Conservation (phyloP, 2,797 vertebrate genomes). For the Sebastes baramenuke region DNA sequence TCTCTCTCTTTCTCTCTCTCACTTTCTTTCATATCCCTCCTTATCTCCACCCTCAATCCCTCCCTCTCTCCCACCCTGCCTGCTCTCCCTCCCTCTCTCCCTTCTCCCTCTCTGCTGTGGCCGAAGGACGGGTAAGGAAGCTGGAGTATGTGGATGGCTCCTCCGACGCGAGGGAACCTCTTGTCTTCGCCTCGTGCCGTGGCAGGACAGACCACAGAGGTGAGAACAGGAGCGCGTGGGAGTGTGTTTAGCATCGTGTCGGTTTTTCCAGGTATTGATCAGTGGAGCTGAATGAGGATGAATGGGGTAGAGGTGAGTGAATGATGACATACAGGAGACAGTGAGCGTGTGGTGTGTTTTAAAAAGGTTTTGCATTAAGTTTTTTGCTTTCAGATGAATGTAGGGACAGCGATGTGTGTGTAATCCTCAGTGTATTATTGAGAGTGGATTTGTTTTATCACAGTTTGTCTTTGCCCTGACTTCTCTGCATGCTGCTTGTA, state of each 20-base stretch:
- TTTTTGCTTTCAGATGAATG: constrained; percentile 22
- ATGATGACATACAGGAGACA: constrained; percentile 13
- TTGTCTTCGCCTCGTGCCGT: constrained; percentile 80
- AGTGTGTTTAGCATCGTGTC: constrained; percentile 37
- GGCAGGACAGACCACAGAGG: constrained; percentile 81
- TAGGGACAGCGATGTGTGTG: constrained; percentile 10
- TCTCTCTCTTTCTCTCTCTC: constrained; percentile 65
- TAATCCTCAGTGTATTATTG: constrained; percentile 4
- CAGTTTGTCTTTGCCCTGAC: constrained; percentile 24
- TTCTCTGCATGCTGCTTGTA: constrained; percentile 10
- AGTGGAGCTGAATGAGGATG: constrained; percentile 36
- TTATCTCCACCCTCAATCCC: constrained; percentile 67
- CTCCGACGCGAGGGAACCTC: constrained; percentile 84
- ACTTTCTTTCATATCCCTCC: constrained; percentile 72
- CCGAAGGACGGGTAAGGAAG: constrained; percentile 90
- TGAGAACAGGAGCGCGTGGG: constrained; percentile 75
- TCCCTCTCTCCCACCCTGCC: constrained; percentile 47
- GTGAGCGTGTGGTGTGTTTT: constrained; percentile 29
- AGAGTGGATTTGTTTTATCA: constrained; percentile 26
- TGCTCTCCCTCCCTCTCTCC: constrained; percentile 63
- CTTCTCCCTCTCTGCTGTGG: constrained; percentile 62
- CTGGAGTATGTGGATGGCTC: constrained; percentile 92
- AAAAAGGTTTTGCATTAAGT: constrained; percentile 46
- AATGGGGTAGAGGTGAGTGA: constrained; percentile 45
- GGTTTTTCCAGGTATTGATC: constrained; percentile 57